Percentiles rank a stretch among this genome's conserved stretches.
phyloP scores from a whole-genome alignment of 2,113 vertebrate genomes.

The Gadus chalcogrammus region DNA sequence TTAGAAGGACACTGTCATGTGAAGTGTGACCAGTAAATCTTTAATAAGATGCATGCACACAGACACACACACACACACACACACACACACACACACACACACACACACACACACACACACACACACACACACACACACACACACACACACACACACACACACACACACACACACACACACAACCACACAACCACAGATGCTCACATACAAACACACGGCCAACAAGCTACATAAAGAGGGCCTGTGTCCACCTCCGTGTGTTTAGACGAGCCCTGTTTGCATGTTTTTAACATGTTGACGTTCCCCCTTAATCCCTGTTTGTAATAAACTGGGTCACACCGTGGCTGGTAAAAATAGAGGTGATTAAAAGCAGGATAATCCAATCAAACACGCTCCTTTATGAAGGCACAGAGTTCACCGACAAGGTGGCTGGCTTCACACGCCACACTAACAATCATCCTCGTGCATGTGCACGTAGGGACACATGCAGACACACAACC shows the following conservation, averaged over 20 bases:
- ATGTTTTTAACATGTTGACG: conserved; percentile 56
- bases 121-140: no score
- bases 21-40: no score
- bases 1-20: no score
- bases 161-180: no score
- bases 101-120: no score
- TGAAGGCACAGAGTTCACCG: conserved; percentile 31
- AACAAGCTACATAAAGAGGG: no score
- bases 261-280: conserved; percentile 21
- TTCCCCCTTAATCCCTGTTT: conserved; percentile 52
- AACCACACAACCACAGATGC: no score
- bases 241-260: conserved; percentile 2
- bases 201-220: no score
- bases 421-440: conserved; percentile 39
- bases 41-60: no score
- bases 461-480: background rate
- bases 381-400: conserved; percentile 66
- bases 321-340: conserved; percentile 46
- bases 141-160: no score
- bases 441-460: conserved; percentile 47
- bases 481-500: background rate
- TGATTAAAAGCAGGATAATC: conserved; percentile 64
- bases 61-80: no score
- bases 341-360: conserved; percentile 50
- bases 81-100: no score